These are phyloP conservation scores for Tenodera sinensis DNA, from an alignment of 2,888 invertebrate species.

Conservation along the genomic window DNA sequence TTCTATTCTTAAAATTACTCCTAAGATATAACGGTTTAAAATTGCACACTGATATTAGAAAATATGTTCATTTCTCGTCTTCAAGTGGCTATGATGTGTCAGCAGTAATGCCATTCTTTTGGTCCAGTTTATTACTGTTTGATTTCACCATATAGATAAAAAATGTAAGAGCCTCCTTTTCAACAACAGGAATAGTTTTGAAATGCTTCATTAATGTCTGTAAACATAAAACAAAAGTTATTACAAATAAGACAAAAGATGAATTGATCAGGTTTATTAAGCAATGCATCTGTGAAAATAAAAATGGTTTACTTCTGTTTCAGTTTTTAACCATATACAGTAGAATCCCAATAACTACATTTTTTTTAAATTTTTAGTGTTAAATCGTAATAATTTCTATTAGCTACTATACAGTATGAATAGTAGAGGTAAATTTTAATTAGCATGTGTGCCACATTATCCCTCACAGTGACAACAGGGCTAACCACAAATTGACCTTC, in stretches of 20 bases:
- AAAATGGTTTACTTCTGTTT: too few species aligned
- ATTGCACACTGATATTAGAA: slow-evolving; percentile 10
- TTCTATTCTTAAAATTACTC: not conserved
- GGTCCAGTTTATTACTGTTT: slow-evolving; percentile 82
- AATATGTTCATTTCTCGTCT: not conserved
- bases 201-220: slow-evolving; percentile 94
- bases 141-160: slow-evolving; percentile 96
- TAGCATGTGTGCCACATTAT: too few species aligned
- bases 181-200: slow-evolving; percentile 88
- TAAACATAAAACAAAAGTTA: slow-evolving; percentile 42
- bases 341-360: too few species aligned
- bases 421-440: too few species aligned
- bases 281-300: too few species aligned
- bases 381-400: too few species aligned
- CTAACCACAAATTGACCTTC: too few species aligned
- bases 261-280: too few species aligned
- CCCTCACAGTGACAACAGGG: too few species aligned
- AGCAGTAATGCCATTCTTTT: slow-evolving; percentile 71
- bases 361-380: too few species aligned
- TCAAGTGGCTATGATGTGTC: slow-evolving; percentile 50
- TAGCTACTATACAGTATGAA: too few species aligned
- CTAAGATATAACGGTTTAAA: not conserved
- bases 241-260: not conserved
- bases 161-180: slow-evolving; percentile 90
- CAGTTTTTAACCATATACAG: too few species aligned